phyloP scores from a whole-genome alignment of 2,888 invertebrate genomes.

The Ptychoptera albimana region DNA sequence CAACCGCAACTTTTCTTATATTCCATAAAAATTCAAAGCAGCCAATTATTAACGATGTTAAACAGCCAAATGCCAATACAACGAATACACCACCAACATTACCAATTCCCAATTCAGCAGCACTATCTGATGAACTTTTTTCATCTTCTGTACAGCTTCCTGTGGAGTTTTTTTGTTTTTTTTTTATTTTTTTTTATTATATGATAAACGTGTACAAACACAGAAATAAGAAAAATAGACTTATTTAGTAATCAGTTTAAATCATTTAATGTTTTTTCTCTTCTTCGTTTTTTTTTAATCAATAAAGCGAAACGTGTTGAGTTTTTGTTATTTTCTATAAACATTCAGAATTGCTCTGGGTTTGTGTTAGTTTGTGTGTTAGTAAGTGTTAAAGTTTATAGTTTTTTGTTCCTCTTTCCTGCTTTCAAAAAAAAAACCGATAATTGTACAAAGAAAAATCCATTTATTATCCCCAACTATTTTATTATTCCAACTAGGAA shows the following conservation, averaged over 20 bases:
- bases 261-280: conserved; percentile 44
- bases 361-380: no score
- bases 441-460: no score
- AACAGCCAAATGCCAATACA: conserved; percentile 53
- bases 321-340: no score
- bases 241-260: conserved; percentile 25
- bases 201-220: neutral
- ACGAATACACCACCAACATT: conserved; percentile 80
- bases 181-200: no score
- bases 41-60: conserved; percentile 50
- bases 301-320: no score
- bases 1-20: conserved; percentile 51
- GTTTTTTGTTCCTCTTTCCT: no score
- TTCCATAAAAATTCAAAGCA: conserved; percentile 67
- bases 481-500: no score
- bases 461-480: no score
- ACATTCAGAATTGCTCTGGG: no score
- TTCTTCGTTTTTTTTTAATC: no score
- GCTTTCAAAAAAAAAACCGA: no score
- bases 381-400: no score
- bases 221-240: neutral
- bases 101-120: conserved; percentile 8
- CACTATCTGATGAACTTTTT: neutral
- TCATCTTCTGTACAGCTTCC: conserved; percentile 3
- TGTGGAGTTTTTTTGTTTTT: neutral